Percentiles rank a stretch among this genome's conserved stretches.
phyloP scores from a whole-genome alignment of 2,888 invertebrate genomes.

The Eupithecia subumbrata region DNA sequence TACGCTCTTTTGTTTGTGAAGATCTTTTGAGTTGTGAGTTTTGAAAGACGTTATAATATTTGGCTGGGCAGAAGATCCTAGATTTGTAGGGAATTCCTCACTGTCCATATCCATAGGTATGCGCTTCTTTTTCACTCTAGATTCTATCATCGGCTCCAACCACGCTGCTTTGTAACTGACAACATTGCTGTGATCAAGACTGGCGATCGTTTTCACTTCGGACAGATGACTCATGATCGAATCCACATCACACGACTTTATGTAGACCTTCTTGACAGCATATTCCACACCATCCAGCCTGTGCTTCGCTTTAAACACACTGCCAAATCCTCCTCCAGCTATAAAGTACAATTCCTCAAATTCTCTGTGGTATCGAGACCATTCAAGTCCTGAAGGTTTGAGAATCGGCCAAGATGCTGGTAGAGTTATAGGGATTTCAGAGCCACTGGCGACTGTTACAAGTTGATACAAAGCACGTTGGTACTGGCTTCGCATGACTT shows the following conservation, averaged over 20 bases:
- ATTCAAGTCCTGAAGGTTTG: slow-evolving; percentile 79
- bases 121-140: slow-evolving; percentile 68
- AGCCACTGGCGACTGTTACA: slow-evolving; percentile 84
- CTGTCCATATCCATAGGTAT: slow-evolving; percentile 71
- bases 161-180: slow-evolving; percentile 93
- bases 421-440: slow-evolving; percentile 78
- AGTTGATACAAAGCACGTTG: slow-evolving; percentile 87
- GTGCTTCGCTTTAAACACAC: slow-evolving; percentile 89
- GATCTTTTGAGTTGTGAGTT: slow-evolving; percentile 77
- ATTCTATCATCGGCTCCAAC: slow-evolving; percentile 87
- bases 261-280: slow-evolving; percentile 91
- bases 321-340: slow-evolving; percentile 90
- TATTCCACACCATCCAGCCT: slow-evolving; percentile 90
- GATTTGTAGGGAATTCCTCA: slow-evolving; percentile 65
- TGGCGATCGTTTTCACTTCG: slow-evolving; percentile 92
- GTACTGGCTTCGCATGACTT: slow-evolving; percentile 87
- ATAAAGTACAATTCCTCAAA: slow-evolving; percentile 88
- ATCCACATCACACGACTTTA: slow-evolving; percentile 85
- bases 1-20: slow-evolving; percentile 63
- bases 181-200: slow-evolving; percentile 90
- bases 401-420: slow-evolving; percentile 81
- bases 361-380: slow-evolving; percentile 87
- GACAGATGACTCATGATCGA: slow-evolving; percentile 87
- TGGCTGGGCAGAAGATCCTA: slow-evolving; percentile 67
- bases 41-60: slow-evolving; percentile 77